Evolutionary conservation across 1,140 invertebrate species (phyloP).

Genomic region (Drosophila malerkotliana): DNA sequence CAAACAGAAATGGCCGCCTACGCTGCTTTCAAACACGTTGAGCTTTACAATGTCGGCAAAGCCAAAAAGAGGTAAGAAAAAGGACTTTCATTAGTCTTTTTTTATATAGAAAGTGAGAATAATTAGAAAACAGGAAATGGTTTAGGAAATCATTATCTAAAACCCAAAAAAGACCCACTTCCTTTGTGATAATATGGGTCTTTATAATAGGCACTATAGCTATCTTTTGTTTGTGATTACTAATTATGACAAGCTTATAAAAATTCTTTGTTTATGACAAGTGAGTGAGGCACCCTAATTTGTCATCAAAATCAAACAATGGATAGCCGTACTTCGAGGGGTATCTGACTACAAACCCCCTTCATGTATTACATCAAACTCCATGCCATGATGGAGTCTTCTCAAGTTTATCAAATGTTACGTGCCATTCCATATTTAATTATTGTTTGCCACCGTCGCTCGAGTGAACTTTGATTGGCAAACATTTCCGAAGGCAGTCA

Average conservation of each 20-base stretch:
- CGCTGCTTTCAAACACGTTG: constrained; percentile 89
- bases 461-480: constrained; percentile 45
- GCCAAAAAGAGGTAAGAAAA: constrained; percentile 87
- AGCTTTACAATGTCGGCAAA: constrained; percentile 89
- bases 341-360: not conserved
- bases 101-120: not conserved
- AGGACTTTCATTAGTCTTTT: not conserved
- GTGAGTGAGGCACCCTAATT: constrained; percentile 4
- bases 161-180: too few species aligned
- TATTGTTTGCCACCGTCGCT: constrained; percentile 26
- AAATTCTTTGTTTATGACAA: not conserved
- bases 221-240: not conserved
- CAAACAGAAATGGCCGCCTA: constrained; percentile 87
- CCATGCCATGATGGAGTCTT: not conserved
- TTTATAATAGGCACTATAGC: too few species aligned
- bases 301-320: constrained; percentile 17
- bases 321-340: not conserved
- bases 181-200: too few species aligned
- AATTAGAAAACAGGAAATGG: too few species aligned
- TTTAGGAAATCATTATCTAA: too few species aligned
- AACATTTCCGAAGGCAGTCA: constrained; percentile 28
- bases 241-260: constrained; percentile 7
- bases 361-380: not conserved
- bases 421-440: constrained; percentile 29
- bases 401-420: constrained; percentile 32